Conservation (phyloP, 2,113 vertebrate genomes). For the Macrotus californicus region DNA sequence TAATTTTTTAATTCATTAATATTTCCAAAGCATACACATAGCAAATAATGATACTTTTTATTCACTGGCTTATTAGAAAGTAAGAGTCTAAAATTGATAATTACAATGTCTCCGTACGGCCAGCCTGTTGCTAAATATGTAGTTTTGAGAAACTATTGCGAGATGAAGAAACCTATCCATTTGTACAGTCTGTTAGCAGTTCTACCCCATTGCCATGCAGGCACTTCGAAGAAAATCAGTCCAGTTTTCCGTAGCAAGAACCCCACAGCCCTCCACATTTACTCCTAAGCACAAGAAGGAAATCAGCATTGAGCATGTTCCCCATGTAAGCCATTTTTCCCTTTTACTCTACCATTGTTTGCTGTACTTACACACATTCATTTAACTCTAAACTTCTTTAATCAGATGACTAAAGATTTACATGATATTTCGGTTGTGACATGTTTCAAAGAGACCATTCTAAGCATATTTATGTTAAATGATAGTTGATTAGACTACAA, state of each 20-base stretch:
- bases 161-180: background rate
- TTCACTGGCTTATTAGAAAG: background rate
- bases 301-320: background rate
- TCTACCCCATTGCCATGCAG: accelerated
- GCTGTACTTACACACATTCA: background rate
- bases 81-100: background rate
- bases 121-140: background rate
- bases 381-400: background rate
- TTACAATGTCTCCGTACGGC: background rate
- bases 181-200: background rate
- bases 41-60: background rate
- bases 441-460: background rate
- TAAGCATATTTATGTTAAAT: background rate
- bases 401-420: background rate
- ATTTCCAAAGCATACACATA: background rate
- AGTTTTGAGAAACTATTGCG: background rate
- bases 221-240: background rate
- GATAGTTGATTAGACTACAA: background rate
- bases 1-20: background rate
- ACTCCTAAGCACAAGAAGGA: background rate
- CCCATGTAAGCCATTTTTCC: background rate
- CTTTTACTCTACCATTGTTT: background rate
- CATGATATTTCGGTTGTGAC: background rate
- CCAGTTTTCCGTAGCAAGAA: background rate
- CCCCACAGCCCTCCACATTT: background rate